Evolutionary conservation across 2,888 invertebrate species (phyloP).

Genomic region (Enchytraeus crypticus): DNA sequence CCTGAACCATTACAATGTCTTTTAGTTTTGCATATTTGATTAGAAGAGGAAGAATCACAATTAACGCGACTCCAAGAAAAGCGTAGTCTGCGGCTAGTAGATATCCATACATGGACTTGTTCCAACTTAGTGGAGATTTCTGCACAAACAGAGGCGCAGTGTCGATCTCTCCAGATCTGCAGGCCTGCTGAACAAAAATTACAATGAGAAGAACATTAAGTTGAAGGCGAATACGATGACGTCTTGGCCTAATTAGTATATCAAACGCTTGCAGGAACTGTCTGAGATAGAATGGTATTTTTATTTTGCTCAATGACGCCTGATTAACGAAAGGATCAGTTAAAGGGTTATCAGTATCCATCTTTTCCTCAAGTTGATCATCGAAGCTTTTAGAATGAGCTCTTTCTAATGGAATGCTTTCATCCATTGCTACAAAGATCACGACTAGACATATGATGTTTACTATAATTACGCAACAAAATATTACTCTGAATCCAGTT

Average conservation of each 20-base stretch:
- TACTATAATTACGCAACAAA: slow-evolving; percentile 35
- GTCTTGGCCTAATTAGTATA: slow-evolving; percentile 32
- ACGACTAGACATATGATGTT: slow-evolving; percentile 36
- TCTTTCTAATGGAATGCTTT: background rate
- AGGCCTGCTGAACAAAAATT: slow-evolving; percentile 33
- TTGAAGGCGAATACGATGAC: slow-evolving; percentile 31
- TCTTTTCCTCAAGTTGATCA: no score
- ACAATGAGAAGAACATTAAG: slow-evolving; percentile 34
- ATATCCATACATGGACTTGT: slow-evolving; percentile 40
- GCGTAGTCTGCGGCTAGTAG: slow-evolving; percentile 45
- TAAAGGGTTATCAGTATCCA: no score
- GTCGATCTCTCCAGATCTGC: slow-evolving; percentile 46
- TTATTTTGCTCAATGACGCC: no score
- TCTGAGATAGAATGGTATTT: background rate
- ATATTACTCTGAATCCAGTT: slow-evolving; percentile 30
- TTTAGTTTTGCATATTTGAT: slow-evolving; percentile 32
- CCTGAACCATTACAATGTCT: slow-evolving; percentile 38
- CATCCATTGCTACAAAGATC: slow-evolving; percentile 32
- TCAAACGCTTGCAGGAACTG: slow-evolving; percentile 33
- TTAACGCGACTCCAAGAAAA: slow-evolving; percentile 40
- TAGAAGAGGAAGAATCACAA: slow-evolving; percentile 41
- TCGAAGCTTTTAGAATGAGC: no score
- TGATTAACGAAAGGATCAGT: no score
- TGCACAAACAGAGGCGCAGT: slow-evolving; percentile 42
- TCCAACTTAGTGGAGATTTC: slow-evolving; percentile 40